Percentiles rank a stretch among this genome's conserved stretches.
These are phyloP conservation scores for Ispidina picta DNA, from an alignment of 2,797 vertebrate species.

Conservation along the genomic window DNA sequence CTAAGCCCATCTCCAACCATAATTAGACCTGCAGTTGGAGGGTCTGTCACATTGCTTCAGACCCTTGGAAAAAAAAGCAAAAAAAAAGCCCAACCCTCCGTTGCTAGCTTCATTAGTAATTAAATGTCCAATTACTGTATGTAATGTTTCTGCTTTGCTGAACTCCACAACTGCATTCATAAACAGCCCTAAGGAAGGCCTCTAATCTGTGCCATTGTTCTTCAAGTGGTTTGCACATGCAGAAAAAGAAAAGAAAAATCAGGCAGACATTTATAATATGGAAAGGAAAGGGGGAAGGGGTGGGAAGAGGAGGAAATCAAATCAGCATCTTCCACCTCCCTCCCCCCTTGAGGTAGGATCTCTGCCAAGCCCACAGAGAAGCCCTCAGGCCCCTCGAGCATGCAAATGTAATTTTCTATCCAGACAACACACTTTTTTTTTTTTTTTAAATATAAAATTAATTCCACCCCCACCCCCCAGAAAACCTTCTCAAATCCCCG, in stretches of 20 bases:
- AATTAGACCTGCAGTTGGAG: slow-evolving; percentile 69
- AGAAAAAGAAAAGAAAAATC: slow-evolving; percentile 77
- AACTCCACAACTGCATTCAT: slow-evolving; percentile 78
- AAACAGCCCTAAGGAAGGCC: slow-evolving; percentile 77
- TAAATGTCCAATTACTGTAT: slow-evolving; percentile 78
- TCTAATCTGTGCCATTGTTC: slow-evolving; percentile 84
- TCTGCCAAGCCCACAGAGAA: slow-evolving; percentile 79
- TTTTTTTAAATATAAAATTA: slow-evolving; percentile 61
- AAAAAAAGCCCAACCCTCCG: not conserved
- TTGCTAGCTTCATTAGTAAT: slow-evolving; percentile 77
- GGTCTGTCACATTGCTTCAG: slow-evolving; percentile 74
- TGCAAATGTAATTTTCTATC: slow-evolving; percentile 84
- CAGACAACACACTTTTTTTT: slow-evolving; percentile 74
- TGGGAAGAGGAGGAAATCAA: slow-evolving; percentile 73
- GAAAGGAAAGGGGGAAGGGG: slow-evolving; percentile 71
- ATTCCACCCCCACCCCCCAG: slow-evolving; percentile 58
- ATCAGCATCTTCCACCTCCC: slow-evolving; percentile 67
- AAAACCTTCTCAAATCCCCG: slow-evolving; percentile 75
- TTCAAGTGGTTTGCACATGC: slow-evolving; percentile 81
- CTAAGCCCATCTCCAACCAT: slow-evolving; percentile 63
- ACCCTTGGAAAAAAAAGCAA: slow-evolving; percentile 57
- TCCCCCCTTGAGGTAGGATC: slow-evolving; percentile 50
- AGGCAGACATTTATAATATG: slow-evolving; percentile 75
- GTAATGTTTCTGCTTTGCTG: slow-evolving; percentile 78
- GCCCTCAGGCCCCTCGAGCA: slow-evolving; percentile 79